Conservation (phyloP, 2,888 invertebrate species). For the Chromoteleia sp. region DNA sequence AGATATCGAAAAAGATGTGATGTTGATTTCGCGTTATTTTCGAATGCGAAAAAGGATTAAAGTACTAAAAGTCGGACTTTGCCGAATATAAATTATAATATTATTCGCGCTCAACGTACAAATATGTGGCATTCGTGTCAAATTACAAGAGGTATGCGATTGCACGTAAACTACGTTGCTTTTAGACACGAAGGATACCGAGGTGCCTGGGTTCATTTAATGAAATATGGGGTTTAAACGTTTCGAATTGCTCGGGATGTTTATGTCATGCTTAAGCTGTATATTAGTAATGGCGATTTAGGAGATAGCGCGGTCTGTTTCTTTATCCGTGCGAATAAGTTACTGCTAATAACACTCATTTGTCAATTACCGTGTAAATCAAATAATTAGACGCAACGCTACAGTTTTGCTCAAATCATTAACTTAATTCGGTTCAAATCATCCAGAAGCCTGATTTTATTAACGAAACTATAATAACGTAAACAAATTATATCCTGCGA, state of each 20-base stretch:
- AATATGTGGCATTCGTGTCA: constrained; percentile 37
- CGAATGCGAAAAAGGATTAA: no score
- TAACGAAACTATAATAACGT: no score
- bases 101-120: background rate
- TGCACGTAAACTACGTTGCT: constrained; percentile 39
- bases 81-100: background rate
- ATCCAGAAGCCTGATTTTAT: no score
- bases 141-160: constrained; percentile 47
- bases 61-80: background rate
- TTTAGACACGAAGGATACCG: constrained; percentile 35
- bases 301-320: background rate
- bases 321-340: constrained; percentile 20
- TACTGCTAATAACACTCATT: background rate
- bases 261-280: constrained; percentile 29
- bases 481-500: no score
- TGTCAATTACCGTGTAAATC: background rate
- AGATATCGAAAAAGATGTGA: no score
- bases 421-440: no score
- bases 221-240: constrained; percentile 52
- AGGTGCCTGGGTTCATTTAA: constrained; percentile 34
- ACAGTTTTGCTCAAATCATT: no score
- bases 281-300: constrained; percentile 29
- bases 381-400: no score
- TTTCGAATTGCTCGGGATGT: constrained; percentile 45
- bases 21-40: no score